A percentile compares a stretch with the other conserved stretches of the same genome.
phyloP scores from a whole-genome alignment of 2,888 invertebrate genomes.

The Scaptomyza polygonia region DNA sequence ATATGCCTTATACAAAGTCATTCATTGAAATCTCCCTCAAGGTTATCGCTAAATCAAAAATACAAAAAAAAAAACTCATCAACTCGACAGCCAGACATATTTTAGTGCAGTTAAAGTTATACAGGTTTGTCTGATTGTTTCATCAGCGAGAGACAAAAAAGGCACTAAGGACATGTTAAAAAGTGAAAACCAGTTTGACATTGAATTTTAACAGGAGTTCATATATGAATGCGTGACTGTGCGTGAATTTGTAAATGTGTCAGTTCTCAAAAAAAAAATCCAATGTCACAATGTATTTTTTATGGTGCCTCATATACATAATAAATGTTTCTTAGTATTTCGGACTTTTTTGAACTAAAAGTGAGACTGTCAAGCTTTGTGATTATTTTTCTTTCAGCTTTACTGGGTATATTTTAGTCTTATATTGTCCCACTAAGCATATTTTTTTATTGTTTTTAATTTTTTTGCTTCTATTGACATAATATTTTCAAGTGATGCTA shows the following conservation, averaged over 20 bases:
- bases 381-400: background rate
- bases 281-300: conserved; percentile 41
- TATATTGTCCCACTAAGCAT: conserved; percentile 1
- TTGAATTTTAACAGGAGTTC: conserved; percentile 54
- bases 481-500: conserved; percentile 58
- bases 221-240: conserved; percentile 17
- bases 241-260: conserved; percentile 19
- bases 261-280: conserved; percentile 38
- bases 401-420: conserved; percentile 9
- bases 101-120: conserved; percentile 7
- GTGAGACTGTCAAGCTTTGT: no score
- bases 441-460: background rate
- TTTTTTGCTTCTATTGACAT: conserved; percentile 34
- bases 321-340: background rate
- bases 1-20: conserved; percentile 33
- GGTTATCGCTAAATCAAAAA: conserved; percentile 67
- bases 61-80: conserved; percentile 35
- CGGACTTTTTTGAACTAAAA: background rate
- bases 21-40: conserved; percentile 73
- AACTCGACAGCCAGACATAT: conserved; percentile 23
- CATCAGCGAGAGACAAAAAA: conserved; percentile 52
- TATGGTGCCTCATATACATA: conserved; percentile 1
- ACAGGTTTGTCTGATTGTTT: conserved; percentile 44
- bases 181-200: conserved; percentile 75
- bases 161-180: conserved; percentile 71